Evolutionary conservation across 2,888 invertebrate species (phyloP).

Genomic region (Chorisops tibialis): DNA sequence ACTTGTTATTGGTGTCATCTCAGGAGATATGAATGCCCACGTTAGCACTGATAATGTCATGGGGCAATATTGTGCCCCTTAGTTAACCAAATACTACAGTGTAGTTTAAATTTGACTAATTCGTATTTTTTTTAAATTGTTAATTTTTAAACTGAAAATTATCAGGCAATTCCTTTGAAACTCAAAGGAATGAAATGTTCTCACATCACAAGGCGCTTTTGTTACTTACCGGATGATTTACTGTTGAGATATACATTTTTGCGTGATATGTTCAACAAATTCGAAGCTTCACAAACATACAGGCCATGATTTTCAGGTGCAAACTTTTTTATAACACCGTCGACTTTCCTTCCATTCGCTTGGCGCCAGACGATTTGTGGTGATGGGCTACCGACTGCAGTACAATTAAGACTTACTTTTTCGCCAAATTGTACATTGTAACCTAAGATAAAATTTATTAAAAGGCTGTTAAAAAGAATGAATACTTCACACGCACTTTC

Average conservation of each 20-base stretch:
- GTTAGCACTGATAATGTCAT: too few relatives aligned
- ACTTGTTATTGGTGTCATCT: too few relatives aligned
- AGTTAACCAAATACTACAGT: too few relatives aligned
- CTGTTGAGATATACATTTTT: constrained; percentile 25
- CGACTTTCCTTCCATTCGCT: not conserved
- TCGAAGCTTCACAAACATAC: constrained; percentile 38
- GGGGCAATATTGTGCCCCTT: too few relatives aligned
- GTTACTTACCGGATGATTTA: constrained; percentile 22
- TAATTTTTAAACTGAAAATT: too few relatives aligned
- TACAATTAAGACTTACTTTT: too few relatives aligned
- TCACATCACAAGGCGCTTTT: too few relatives aligned
- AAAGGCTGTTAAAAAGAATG: not conserved
- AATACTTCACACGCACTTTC: not conserved
- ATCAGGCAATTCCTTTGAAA: too few relatives aligned
- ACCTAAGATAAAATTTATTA: not conserved
- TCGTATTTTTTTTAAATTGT: too few relatives aligned
- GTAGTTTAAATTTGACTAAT: too few relatives aligned
- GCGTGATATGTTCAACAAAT: constrained; percentile 25
- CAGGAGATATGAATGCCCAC: too few relatives aligned
- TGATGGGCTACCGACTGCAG: not conserved
- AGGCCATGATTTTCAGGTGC: constrained; percentile 36
- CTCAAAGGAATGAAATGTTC: too few relatives aligned
- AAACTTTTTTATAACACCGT: constrained; percentile 29
- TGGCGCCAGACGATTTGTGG: not conserved
- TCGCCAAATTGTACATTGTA: not conserved